Evolutionary conservation across 2,113 vertebrate species (phyloP).

Genomic region (Alethe diademata): DNA sequence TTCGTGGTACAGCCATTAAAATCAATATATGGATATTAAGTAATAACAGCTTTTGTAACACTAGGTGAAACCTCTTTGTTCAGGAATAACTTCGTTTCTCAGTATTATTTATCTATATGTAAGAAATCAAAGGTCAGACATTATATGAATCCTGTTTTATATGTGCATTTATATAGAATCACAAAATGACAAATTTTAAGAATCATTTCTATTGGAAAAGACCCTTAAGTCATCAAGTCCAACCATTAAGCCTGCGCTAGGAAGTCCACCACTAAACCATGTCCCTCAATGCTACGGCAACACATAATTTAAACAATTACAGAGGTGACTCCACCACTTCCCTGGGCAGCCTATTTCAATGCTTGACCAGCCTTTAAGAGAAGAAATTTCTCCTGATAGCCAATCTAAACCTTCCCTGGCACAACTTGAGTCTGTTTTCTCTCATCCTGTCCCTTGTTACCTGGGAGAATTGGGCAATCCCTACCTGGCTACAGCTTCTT

Average conservation of each 20-base stretch:
- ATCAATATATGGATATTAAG: neutral
- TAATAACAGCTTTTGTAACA: neutral
- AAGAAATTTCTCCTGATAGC: neutral
- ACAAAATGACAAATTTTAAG: neutral
- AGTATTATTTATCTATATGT: neutral
- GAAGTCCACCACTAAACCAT: neutral
- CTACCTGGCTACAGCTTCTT: neutral
- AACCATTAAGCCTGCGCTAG: neutral
- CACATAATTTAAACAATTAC: neutral
- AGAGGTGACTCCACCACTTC: neutral
- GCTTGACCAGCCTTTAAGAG: neutral
- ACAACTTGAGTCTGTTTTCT: neutral
- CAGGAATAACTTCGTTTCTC: neutral
- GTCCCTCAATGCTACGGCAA: neutral
- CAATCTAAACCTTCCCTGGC: neutral
- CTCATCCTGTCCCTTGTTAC: neutral
- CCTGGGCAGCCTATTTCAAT: neutral
- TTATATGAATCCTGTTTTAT: neutral
- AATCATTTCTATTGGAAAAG: neutral
- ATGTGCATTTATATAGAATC: neutral
- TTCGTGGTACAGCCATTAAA: neutral
- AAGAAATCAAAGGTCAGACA: neutral
- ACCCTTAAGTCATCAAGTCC: neutral
- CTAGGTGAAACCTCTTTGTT: neutral
- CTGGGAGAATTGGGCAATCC: accelerated